These are phyloP conservation scores for Petromus typicus DNA, from an alignment of 2,113 vertebrate species.

Conservation along the genomic window DNA sequence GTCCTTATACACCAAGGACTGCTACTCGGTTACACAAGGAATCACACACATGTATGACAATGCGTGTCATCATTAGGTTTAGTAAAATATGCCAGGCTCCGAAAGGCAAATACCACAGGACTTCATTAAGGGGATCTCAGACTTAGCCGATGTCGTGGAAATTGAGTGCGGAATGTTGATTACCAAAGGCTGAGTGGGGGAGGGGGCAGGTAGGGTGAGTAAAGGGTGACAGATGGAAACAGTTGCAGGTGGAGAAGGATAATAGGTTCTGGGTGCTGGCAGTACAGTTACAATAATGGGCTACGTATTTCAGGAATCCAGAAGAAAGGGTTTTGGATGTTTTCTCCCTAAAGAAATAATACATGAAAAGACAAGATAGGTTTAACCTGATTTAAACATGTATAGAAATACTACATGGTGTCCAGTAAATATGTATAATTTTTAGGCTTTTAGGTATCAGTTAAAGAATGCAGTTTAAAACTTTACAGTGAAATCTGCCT, in stretches of 20 bases:
- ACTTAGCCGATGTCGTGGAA: not conserved
- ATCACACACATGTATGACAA: not conserved
- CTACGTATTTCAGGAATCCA: not conserved
- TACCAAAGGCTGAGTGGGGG: not conserved
- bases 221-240: not conserved
- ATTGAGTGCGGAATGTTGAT: not conserved
- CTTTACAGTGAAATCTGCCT: not conserved
- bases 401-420: not conserved
- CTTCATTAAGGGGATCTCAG: not conserved
- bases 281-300: not conserved
- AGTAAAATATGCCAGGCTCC: not conserved
- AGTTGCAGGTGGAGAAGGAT: not conserved
- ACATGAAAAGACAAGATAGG: not conserved
- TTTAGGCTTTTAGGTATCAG: not conserved
- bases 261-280: not conserved
- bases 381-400: not conserved
- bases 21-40: not conserved
- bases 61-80: not conserved
- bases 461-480: too few relatives aligned
- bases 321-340: not conserved
- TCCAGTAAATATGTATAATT: not conserved
- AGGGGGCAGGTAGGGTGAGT: too few relatives aligned
- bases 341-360: not conserved
- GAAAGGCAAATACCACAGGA: not conserved
- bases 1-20: not conserved